Base-by-base conservation (phyloP, 2,888 invertebrate species). In the Pandemis heparana region DNA sequence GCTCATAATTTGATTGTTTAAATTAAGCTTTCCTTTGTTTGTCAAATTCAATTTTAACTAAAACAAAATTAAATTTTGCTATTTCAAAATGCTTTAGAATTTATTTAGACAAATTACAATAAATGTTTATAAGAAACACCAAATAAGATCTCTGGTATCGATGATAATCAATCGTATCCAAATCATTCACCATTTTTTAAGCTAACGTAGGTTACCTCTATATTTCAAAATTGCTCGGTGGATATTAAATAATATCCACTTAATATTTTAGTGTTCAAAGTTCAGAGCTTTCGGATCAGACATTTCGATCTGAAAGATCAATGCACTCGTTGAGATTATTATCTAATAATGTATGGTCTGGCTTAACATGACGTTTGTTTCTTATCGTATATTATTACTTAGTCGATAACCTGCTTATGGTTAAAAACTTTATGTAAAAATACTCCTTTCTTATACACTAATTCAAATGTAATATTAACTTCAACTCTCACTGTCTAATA, bases 311-410 rank as follows among this genome's bases (percentile, higher is more conserved):
- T 38, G 12, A 7, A 48, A 61, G 46, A 48, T 38, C 12, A 68
- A 60, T 60, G 60, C 60, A 48, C 56, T 60, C 48, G 48, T 32
- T 60, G 32, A 60, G 46, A 60, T 68, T 60, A 43, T 7, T 38
- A 38, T 48, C 48, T 38, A n/a, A 38, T 8, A 60, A 48, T 8
- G 32, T 16, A 14, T 32, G 14, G 18, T 16, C 18, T 16, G 8
- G 16, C 9, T 53, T n/a, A 60, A 39, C 6, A 39, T n/a, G 39
- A 39, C 9, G 9, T 53, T 8, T 8, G 18, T 53, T 16, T 53
- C 2, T 3, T 16, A 53, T 53, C 51, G 51, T 53, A n/a, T 48
- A n/a, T n/a, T n/a, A 6, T n/a, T 48, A 5, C n/a, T 1, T n/a
- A 14, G 14, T 48, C 12, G 5, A 48, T 14, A n/a, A 14, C 6